Evolutionary conservation across 2,113 vertebrate genomes (phyloP), one percentile per base, ranked within the genome.

Genomic region (Indri indri): DNA sequence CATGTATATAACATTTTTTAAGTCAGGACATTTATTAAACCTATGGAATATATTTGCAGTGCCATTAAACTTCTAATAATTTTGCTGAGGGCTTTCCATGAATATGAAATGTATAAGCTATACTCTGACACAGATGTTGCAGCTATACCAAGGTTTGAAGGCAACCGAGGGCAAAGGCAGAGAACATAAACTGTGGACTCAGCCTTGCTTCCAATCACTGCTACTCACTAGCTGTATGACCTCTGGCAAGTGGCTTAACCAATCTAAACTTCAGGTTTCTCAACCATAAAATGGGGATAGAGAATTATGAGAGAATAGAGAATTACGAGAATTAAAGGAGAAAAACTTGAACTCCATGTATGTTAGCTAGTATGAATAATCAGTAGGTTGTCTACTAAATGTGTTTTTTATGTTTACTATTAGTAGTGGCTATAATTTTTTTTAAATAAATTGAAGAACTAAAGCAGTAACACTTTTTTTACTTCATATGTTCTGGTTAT

Each of bases 61-160:
- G 18, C 40, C 82, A 70, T 70, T 88, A 96, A 77, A 74, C 30
- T 80, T 93, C 61, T 68, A 73, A 81, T 88, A n/a, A 88, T 88
- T 81, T 95, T 73, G 76, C 18, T 59, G 45, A 94, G 11, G 23
- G 32, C 23, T 81, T 73, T 71, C 50, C 25, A 22, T 37, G 25
- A 91, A 61, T 25, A 50, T 42, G 34, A 80, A n/a, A 81, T 27
- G 22, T 23, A 34, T 65, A 68, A 94, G 12, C 30, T 66, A 65
- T 10, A 73, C 23, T 79, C 30, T 59, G 71, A 27, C 76, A 37
- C 63, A 74, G 30, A 50, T 25, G 34, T 65, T 71, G 63, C 3
- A 37, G 40, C 14, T 79, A 30, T 18, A 45, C 42, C 32, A 18
- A 66, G 81, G 47, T 37, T 61, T 4, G 27, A 47, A 94, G 74